Percentiles rank a stretch among this genome's conserved stretches.
Evolutionary conservation across 2,113 vertebrate genomes (phyloP).

Genomic region (Clinocottus analis): DNA sequence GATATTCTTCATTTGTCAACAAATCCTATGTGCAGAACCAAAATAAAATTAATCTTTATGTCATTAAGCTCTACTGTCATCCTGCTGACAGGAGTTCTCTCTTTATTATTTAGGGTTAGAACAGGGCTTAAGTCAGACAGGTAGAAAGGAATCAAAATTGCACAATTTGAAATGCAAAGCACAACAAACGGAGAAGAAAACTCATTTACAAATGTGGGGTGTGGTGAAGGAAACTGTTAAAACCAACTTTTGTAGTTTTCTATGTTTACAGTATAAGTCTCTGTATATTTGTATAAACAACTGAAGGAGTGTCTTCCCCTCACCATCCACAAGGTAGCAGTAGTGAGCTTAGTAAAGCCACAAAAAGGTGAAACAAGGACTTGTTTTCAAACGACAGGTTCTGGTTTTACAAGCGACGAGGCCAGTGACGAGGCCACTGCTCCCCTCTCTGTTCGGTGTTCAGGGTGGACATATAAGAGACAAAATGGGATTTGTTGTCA

Average conservation of each 20-base stretch:
- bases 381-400: not conserved
- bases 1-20: not conserved
- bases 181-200: not conserved
- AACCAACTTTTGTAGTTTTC: not conserved
- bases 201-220: not conserved
- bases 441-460: not conserved
- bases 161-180: not conserved
- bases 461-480: not conserved
- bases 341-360: not conserved
- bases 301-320: not conserved
- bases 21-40: not conserved
- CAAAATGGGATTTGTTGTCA: slow-evolving; percentile 2
- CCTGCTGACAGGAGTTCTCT: not conserved
- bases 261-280: not conserved
- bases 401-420: not conserved
- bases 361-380: not conserved
- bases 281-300: no score
- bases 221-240: not conserved
- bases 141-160: not conserved
- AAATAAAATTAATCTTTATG: not conserved
- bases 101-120: not conserved
- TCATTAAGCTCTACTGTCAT: not conserved
- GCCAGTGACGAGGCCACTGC: not conserved
- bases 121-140: not conserved
- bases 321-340: not conserved